Percentiles rank a stretch among this genome's conserved stretches.
Conservation (phyloP, 2,888 invertebrate species). For the Dynastes maya region DNA sequence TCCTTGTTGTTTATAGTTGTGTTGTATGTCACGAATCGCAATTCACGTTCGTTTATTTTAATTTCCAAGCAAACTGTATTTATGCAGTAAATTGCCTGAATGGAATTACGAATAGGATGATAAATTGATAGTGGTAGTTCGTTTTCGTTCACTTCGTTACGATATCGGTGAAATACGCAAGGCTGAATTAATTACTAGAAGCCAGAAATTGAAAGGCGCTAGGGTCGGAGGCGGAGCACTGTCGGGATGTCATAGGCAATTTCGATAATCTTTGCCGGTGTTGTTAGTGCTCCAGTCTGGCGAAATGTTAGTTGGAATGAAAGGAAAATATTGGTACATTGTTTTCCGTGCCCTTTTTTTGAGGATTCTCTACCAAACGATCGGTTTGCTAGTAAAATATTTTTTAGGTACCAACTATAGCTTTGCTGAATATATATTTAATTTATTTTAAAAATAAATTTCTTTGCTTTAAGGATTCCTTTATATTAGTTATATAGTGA, state of each 20-base stretch:
- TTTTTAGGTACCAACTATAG: no score
- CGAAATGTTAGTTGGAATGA: no score
- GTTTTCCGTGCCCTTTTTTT: no score
- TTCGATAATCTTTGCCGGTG: neutral
- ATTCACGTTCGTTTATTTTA: conserved; percentile 14
- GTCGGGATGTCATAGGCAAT: neutral
- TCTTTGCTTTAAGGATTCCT: no score
- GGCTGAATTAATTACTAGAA: neutral
- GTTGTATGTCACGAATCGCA: neutral
- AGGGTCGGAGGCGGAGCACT: neutral
- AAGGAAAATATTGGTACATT: no score
- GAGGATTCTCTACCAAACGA: no score
- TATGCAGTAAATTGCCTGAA: neutral
- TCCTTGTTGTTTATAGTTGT: no score
- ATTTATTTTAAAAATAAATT: no score
- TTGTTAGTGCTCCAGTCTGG: no score
- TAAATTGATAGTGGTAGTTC: neutral
- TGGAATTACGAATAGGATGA: neutral
- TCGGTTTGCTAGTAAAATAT: no score
- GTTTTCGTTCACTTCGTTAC: conserved; percentile 2
- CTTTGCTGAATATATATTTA: no score
- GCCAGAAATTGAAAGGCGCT: conserved; percentile 1
- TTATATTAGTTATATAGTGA: no score
- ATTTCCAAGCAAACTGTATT: neutral
- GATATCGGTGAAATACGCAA: neutral